phyloP scores from a whole-genome alignment of 2,888 invertebrate species.

The Hypselothyrea guttata region DNA sequence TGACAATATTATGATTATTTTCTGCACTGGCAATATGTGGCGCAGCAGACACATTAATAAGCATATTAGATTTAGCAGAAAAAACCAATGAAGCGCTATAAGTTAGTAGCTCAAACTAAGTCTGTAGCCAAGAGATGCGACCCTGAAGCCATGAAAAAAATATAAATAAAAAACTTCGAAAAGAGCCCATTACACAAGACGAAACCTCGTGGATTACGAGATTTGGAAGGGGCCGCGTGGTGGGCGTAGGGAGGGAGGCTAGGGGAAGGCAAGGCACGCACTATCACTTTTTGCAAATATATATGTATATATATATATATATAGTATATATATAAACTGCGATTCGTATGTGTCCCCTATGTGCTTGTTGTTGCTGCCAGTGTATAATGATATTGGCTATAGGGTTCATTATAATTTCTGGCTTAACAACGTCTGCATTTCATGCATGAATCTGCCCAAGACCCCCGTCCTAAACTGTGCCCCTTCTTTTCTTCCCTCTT shows the following conservation, averaged over 20 bases:
- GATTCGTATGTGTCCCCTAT: conserved; percentile 16
- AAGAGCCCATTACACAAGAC: conserved; percentile 42
- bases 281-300: conserved; percentile 54
- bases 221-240: conserved; percentile 7
- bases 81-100: conserved; percentile 7
- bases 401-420: conserved; percentile 64
- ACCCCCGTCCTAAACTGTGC: background rate
- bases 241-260: background rate
- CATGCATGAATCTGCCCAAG: conserved; percentile 66
- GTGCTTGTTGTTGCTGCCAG: conserved; percentile 8
- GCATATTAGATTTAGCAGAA: conserved; percentile 17
- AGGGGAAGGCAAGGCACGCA: conserved; percentile 16
- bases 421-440: conserved; percentile 69
- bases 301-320: too few species aligned
- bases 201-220: conserved; percentile 19
- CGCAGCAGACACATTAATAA: conserved; percentile 34
- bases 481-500: background rate
- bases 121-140: conserved; percentile 26
- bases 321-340: conserved; percentile 36
- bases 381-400: conserved; percentile 43
- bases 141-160: conserved; percentile 47
- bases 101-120: conserved; percentile 12
- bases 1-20: background rate
- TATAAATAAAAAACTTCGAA: background rate
- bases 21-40: conserved; percentile 11